Percentiles rank a stretch among this genome's conserved stretches.
These are phyloP conservation scores for Pyrgilauda ruficollis DNA, from an alignment of 2,113 vertebrate genomes.

Conservation along the genomic window DNA sequence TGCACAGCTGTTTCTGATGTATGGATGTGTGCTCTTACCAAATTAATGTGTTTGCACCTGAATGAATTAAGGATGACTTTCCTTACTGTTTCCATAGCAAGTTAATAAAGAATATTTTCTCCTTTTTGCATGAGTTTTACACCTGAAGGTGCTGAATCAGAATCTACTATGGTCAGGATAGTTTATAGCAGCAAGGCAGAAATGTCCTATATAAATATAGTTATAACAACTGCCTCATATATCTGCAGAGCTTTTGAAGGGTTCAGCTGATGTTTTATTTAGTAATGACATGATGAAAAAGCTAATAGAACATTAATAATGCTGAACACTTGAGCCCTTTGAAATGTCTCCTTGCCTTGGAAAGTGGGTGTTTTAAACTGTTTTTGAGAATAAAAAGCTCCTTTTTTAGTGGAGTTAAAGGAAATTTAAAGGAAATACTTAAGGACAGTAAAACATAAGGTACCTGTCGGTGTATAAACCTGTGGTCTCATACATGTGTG, in stretches of 20 bases:
- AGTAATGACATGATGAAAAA: slow-evolving; percentile 51
- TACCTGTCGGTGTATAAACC: fast-evolving
- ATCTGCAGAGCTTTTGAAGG: slow-evolving; percentile 24
- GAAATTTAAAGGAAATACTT: background rate
- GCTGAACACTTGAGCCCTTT: slow-evolving; percentile 7
- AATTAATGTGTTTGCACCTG: background rate
- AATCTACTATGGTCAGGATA: slow-evolving; percentile 3
- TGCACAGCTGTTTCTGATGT: background rate
- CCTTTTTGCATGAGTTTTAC: slow-evolving; percentile 1
- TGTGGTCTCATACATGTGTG: fast-evolving
- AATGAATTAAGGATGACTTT: background rate
- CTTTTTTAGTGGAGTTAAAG: background rate
- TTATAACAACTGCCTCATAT: slow-evolving; percentile 41
- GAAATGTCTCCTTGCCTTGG: slow-evolving; percentile 23
- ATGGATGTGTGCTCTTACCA: background rate
- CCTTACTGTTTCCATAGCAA: background rate
- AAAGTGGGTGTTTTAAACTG: background rate
- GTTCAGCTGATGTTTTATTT: slow-evolving; percentile 63
- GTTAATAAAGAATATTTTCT: background rate
- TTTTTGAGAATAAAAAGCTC: background rate
- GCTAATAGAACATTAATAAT: slow-evolving; percentile 47
- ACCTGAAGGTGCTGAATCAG: slow-evolving; percentile 45
- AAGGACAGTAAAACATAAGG: background rate
- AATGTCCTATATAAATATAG: slow-evolving; percentile 52
- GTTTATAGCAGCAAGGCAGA: slow-evolving; percentile 38